Base-by-base conservation (phyloP, 2,888 invertebrate genomes). In the Lepas anatifera region DNA sequence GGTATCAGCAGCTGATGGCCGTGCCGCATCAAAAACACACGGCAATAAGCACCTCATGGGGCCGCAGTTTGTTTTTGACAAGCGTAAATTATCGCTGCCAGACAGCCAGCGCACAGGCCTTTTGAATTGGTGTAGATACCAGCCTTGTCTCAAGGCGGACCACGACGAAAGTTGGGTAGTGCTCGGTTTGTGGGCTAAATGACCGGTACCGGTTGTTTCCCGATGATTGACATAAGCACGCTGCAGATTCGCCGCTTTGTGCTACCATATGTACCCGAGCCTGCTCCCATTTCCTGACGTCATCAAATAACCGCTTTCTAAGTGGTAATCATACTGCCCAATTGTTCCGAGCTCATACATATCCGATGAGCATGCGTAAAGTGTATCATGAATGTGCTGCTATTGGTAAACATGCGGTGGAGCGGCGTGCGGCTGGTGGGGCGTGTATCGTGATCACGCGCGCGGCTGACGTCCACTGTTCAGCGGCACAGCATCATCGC, bases 271-370 rank as follows among this genome's bases (percentile, higher is more conserved):
- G 58, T 22, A 16, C 32, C 32, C 11, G 18, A 16, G 32, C 25
- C 7, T 27, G 58, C 22, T 58, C 58, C 32, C 18, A 32, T 58
- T 58, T 25, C 58, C 22, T 58, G 58, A 58, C 58, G 58, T 58
- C 58, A 58, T 58, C 58, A 58, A 58, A 58, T 58, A 58, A 32
- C 58, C 58, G 58, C 58, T 58, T 58, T 58, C 58, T 58, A 58
- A 58, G 58, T 58, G 58, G 58, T 58, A 58, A 58, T 58, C 58
- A 58, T 58, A 58, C 58, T 58, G 58, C 18, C 58, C 32, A 27
- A 58, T 32, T 58, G 58, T 58, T 58, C 58, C 27, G 32, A 32
- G 32, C 58, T 58, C 58, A 58, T 58, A 58, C 29, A 58, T 58
- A 58, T 58, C 58, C 13, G 29, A 58, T 58, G 58, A 58, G 58